A percentile compares a stretch with the other conserved stretches of the same genome.
These are phyloP conservation scores for Diaperis boleti DNA, from an alignment of 2,888 invertebrate species.

Conservation along the genomic window DNA sequence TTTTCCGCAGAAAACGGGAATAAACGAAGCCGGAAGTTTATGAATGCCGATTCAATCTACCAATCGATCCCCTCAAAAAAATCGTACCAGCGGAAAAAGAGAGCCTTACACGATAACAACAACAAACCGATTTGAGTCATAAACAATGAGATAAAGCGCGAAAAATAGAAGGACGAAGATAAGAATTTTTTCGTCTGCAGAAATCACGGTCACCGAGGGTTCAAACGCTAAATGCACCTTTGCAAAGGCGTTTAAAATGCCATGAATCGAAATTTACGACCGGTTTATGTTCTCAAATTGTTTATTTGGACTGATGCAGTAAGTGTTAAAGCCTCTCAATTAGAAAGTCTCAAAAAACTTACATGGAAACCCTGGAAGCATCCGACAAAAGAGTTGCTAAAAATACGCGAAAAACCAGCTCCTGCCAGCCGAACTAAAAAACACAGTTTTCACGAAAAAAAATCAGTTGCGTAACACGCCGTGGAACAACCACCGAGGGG, in stretches of 20 bases:
- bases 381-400: conserved; percentile 30
- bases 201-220: conserved; percentile 1
- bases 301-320: conserved; percentile 29
- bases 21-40: too few relatives aligned
- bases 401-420: conserved; percentile 20
- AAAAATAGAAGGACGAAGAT: conserved; percentile 9
- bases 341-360: conserved; percentile 27
- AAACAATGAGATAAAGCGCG: conserved; percentile 1
- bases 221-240: neutral
- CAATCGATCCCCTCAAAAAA: neutral
- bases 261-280: conserved; percentile 29
- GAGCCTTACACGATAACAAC: neutral
- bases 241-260: conserved; percentile 15
- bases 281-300: conserved; percentile 29
- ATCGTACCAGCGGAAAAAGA: neutral
- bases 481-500: neutral
- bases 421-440: conserved; percentile 11
- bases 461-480: conserved; percentile 5
- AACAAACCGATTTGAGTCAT: conserved; percentile 5
- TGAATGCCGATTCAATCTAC: conserved; percentile 19
- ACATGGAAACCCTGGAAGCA: conserved; percentile 11
- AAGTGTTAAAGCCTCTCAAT: conserved; percentile 25
- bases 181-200: neutral
- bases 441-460: conserved; percentile 21
- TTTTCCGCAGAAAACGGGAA: too few relatives aligned